Conservation (phyloP, 2,113 vertebrate genomes). For the Phylloscopus trochilus region DNA sequence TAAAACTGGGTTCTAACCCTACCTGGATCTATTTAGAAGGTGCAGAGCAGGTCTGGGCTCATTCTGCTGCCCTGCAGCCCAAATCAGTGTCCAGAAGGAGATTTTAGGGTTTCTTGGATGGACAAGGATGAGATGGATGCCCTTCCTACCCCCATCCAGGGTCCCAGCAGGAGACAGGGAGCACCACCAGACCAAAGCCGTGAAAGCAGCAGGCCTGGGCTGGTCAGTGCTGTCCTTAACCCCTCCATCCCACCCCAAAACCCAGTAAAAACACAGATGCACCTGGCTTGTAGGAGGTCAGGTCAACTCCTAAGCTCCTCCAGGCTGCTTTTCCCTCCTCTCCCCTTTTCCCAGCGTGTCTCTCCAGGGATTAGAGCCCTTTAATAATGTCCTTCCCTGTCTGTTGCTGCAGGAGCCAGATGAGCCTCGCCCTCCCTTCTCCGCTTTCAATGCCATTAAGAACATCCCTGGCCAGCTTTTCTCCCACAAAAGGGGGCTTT, state of each 20-base stretch:
- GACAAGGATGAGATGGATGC: background rate
- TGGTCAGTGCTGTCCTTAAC: background rate
- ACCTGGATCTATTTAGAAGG: background rate
- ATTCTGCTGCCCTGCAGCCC: background rate
- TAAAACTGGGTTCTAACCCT: background rate
- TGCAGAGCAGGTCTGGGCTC: background rate
- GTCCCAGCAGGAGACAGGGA: background rate
- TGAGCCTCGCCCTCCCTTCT: background rate
- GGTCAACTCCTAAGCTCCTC: background rate
- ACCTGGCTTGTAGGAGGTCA: background rate
- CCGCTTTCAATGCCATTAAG: background rate
- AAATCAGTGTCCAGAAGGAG: background rate
- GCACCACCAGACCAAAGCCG: background rate
- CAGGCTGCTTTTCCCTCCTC: background rate
- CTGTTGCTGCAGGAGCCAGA: background rate
- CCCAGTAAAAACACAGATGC: background rate
- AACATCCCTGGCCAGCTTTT: background rate
- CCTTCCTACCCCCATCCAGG: rapidly evolving
- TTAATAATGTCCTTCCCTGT: background rate
- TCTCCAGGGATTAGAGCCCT: background rate
- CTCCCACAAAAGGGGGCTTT: background rate
- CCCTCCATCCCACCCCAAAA: background rate
- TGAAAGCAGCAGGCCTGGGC: too few relatives aligned
- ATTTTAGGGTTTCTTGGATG: background rate
- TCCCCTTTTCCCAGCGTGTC: background rate